Percentiles rank a stretch among this genome's conserved stretches.
Evolutionary conservation across 2,797 vertebrate genomes (phyloP).

Genomic region (Salarias fasciatus): DNA sequence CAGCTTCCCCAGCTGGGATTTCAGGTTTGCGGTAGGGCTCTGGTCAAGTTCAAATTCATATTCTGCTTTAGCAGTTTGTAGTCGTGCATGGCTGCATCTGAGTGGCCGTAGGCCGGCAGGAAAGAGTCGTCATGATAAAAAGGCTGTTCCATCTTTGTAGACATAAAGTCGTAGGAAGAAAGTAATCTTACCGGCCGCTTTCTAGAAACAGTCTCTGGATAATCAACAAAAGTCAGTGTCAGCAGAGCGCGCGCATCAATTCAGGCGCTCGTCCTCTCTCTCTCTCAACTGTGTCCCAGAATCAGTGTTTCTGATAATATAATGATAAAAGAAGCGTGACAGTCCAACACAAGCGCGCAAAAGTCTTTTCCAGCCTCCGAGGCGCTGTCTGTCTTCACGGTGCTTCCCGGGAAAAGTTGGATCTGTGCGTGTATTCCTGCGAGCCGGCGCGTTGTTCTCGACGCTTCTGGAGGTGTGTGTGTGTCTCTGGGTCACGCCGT

Average conservation of each 20-base stretch:
- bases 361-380: constrained; percentile 24
- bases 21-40: constrained; percentile 89
- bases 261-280: constrained; percentile 37
- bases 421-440: neutral
- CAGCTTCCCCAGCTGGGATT: constrained; percentile 84
- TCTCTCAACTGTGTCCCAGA: constrained; percentile 43
- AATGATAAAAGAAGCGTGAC: constrained; percentile 32
- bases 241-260: constrained; percentile 50
- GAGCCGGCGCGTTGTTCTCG: neutral
- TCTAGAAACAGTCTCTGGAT: constrained; percentile 57
- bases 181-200: constrained; percentile 70
- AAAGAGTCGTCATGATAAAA: constrained; percentile 95
- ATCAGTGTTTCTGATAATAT: too few species aligned
- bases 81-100: constrained; percentile 83
- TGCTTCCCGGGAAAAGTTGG: constrained; percentile 33
- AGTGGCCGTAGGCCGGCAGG: constrained; percentile 83
- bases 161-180: constrained; percentile 83
- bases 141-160: constrained; percentile 95
- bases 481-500: too few species aligned
- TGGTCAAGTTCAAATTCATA: constrained; percentile 85
- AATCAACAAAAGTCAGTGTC: constrained; percentile 65
- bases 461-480: constrained; percentile 62
- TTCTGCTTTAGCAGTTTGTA: constrained; percentile 89
- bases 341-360: constrained; percentile 46
- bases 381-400: constrained; percentile 8